Conservation (phyloP, 2,797 vertebrate species). For the Parambassis ranga region DNA sequence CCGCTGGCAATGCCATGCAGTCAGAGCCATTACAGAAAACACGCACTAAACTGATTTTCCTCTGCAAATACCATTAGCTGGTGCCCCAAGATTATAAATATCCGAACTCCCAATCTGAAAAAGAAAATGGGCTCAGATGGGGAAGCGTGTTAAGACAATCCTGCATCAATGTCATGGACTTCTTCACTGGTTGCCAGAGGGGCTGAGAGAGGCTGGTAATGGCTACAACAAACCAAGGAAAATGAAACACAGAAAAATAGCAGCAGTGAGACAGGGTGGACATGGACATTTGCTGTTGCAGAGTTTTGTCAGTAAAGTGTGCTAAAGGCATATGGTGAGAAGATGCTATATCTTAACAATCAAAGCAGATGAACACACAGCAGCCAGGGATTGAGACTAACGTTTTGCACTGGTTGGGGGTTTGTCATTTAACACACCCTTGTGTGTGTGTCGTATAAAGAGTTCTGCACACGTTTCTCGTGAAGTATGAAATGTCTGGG, state of each 20-base stretch:
- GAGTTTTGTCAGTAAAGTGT: background rate
- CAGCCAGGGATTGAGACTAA: too few species aligned
- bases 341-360: background rate
- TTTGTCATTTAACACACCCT: too few species aligned
- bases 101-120: conserved; percentile 58
- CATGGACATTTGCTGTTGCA: conserved; percentile 1
- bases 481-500: too few species aligned
- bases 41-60: conserved; percentile 71
- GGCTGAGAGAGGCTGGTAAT: conserved; percentile 39
- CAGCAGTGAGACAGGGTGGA: background rate
- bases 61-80: conserved; percentile 77
- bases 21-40: conserved; percentile 73
- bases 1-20: conserved; percentile 66
- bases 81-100: conserved; percentile 77
- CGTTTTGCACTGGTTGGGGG: too few species aligned
- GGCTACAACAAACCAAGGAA: conserved; percentile 41
- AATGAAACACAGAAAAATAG: conserved; percentile 40
- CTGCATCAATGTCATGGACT: conserved; percentile 65
- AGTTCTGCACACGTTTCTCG: too few species aligned
- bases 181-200: conserved; percentile 50
- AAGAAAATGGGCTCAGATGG: conserved; percentile 52
- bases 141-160: conserved; percentile 62
- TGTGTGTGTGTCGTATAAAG: too few species aligned
- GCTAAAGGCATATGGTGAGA: background rate
- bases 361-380: background rate